Evolutionary conservation across 1,140 invertebrate species (phyloP), one percentile per base, ranked within the genome.

Genomic region (Drosophila lini): DNA sequence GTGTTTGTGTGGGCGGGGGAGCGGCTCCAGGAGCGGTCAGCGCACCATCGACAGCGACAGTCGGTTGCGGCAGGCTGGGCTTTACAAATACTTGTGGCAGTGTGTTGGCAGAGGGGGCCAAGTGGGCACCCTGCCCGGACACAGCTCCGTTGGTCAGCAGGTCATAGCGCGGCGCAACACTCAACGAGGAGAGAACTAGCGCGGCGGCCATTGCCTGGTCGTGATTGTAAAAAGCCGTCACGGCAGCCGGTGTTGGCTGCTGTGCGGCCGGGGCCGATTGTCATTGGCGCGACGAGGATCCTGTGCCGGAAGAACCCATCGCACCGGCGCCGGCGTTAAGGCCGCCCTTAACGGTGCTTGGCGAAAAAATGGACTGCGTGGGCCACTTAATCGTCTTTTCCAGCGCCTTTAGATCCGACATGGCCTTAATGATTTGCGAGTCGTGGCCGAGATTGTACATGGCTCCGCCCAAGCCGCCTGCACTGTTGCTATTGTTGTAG

Each of bases 11-110:
- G 47, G 56, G 50, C 61, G 63, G 28, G 48, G 73, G 58, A 73
- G 62, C 62, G 41, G 75, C 32, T 42, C 58, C 52, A 25, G 52
- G 65, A 42, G 55, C 53, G n/a, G 28, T 61, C 10, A 34, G 28
- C 56, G 65, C 45, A 10, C 47, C 47, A 28, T 74, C 79, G 28
- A 32, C 61, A 64, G 56, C 38, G 38, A 53, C 38, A 34, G 10
- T 48, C 58, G 41, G 61, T 31, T 64, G 76, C 48, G 89, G 84
- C 64, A 86, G 80, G 63, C 78, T 79, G 59, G 90, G 80, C 71
- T 90, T 91, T 61, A 90, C 71, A 86, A 91, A 91, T 91, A 91
- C 83, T 89, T 89, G 84, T 84, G 90, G 90, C 90, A 91, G 90
- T 91, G 89, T 68, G 67, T 63, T 53, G 61, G 65, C 56, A 48